Evolutionary conservation across 2,113 vertebrate species (phyloP).

Genomic region (Leptobrachium ailaonicum): DNA sequence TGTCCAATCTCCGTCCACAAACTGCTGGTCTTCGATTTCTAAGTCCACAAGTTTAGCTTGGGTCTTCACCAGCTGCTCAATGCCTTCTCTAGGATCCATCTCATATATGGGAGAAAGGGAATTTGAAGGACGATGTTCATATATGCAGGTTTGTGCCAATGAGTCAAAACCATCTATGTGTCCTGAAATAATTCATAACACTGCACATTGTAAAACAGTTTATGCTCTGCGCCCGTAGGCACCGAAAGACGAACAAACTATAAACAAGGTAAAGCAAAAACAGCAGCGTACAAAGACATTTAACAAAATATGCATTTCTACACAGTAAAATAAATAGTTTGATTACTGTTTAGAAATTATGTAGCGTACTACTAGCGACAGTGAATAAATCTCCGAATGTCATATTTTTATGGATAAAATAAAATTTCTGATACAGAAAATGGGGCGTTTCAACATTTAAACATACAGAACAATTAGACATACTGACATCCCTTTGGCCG

Average conservation of each 20-base stretch:
- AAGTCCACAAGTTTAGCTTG: constrained; percentile 68
- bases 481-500: constrained; percentile 7
- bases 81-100: constrained; percentile 87
- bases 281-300: constrained; percentile 51
- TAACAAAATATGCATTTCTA: constrained; percentile 68
- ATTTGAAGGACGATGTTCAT: constrained; percentile 91
- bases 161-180: constrained; percentile 96
- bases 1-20: constrained; percentile 93
- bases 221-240: constrained; percentile 67
- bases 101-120: constrained; percentile 96
- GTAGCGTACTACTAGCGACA: constrained; percentile 66
- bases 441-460: constrained; percentile 65
- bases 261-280: constrained; percentile 63
- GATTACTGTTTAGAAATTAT: constrained; percentile 64
- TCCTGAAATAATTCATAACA: constrained; percentile 99
- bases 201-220: constrained; percentile 94
- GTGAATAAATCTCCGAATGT: constrained; percentile 66
- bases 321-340: constrained; percentile 56
- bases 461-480: constrained; percentile 1
- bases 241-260: constrained; percentile 69
- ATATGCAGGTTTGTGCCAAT: constrained; percentile 93
- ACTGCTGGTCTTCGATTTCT: constrained; percentile 77
- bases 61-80: constrained; percentile 81
- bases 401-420: constrained; percentile 48
- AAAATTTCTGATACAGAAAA: constrained; percentile 78